Percentiles rank a stretch among this genome's conserved stretches.
Evolutionary conservation across 2,797 vertebrate genomes (phyloP).

Genomic region (Columba guinea): DNA sequence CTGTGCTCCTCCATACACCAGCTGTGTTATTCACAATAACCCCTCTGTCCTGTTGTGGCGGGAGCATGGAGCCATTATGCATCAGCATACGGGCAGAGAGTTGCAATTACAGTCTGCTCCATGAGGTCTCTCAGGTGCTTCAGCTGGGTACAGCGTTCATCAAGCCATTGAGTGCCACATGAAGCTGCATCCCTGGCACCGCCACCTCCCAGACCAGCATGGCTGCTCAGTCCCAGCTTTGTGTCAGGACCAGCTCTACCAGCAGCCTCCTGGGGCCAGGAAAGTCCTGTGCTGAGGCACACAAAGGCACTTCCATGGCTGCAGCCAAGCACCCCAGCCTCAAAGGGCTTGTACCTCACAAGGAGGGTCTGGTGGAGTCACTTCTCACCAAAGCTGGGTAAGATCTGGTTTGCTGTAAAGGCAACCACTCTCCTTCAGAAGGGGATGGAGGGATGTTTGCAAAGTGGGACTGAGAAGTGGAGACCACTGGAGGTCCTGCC

Average conservation of each 20-base stretch:
- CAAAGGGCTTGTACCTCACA: not conserved
- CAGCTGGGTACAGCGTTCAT: not conserved
- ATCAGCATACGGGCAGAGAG: not conserved
- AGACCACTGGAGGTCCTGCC: not conserved
- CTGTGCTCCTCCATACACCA: not conserved
- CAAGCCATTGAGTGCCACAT: not conserved
- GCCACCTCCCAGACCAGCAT: not conserved
- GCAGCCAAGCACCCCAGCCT: not conserved
- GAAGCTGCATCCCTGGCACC: not conserved
- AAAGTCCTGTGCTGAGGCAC: not conserved
- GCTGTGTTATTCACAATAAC: not conserved
- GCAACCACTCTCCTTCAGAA: not conserved
- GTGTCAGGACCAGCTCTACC: not conserved
- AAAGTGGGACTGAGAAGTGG: not conserved
- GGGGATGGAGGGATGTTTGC: not conserved
- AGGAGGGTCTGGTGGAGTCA: not conserved
- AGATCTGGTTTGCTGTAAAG: not conserved
- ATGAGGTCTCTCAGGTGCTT: not conserved
- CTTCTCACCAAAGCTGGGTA: not conserved
- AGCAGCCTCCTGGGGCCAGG: no score
- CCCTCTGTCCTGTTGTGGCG: rapidly evolving
- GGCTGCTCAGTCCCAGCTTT: not conserved
- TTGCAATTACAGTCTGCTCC: not conserved
- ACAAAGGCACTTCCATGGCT: not conserved
- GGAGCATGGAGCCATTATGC: not conserved